These are phyloP conservation scores for Alca torda DNA, from an alignment of 2,797 vertebrate species.

Conservation along the genomic window DNA sequence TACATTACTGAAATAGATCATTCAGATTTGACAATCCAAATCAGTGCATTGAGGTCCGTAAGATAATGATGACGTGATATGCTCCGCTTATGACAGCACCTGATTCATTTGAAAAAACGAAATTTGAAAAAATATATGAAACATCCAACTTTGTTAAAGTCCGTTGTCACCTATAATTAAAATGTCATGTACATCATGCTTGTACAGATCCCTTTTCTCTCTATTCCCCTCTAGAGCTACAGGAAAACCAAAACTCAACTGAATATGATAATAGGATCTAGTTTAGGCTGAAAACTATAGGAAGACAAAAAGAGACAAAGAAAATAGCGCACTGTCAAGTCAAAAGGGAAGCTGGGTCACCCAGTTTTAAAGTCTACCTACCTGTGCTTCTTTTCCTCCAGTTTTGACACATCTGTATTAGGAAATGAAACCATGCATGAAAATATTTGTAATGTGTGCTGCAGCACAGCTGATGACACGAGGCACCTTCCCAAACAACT, in stretches of 20 bases:
- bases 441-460: not conserved
- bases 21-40: not conserved
- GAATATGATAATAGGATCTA: not conserved
- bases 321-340: not conserved
- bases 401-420: not conserved
- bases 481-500: not conserved
- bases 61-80: not conserved
- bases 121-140: not conserved
- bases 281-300: not conserved
- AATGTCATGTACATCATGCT: rapidly evolving
- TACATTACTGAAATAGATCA: not conserved
- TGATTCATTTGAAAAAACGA: not conserved
- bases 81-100: not conserved
- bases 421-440: not conserved
- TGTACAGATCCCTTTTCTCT: not conserved
- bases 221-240: not conserved
- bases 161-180: not conserved
- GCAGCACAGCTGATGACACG: rapidly evolving
- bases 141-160: not conserved
- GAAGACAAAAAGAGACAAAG: not conserved
- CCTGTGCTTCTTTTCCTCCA: not conserved
- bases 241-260: not conserved
- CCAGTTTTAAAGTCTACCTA: not conserved
- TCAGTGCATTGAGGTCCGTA: not conserved
- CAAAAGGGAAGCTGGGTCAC: not conserved